A percentile compares a stretch with the other conserved stretches of the same genome.
These are phyloP conservation scores for Aphaenogaster rudis DNA, from an alignment of 1,140 invertebrate species.

Conservation along the genomic window DNA sequence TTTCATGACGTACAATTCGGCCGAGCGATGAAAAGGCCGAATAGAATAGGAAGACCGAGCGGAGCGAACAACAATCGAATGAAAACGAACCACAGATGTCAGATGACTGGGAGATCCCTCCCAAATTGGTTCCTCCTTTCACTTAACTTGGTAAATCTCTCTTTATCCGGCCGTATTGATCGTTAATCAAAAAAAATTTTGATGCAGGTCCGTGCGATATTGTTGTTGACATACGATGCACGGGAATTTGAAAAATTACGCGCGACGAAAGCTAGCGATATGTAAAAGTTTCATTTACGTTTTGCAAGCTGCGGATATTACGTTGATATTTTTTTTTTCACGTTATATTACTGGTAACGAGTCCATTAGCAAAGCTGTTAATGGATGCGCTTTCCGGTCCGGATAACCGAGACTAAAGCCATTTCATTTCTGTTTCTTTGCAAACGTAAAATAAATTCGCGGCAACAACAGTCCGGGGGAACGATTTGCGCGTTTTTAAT, in stretches of 20 bases:
- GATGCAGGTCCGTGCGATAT: not conserved
- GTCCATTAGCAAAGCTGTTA: slow-evolving; percentile 71
- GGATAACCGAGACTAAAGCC: slow-evolving; percentile 64
- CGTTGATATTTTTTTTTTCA: slow-evolving; percentile 44
- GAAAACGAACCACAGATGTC: slow-evolving; percentile 73
- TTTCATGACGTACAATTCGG: slow-evolving; percentile 74
- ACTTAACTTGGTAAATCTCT: slow-evolving; percentile 3
- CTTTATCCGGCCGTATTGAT: slow-evolving; percentile 22
- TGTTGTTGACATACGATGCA: no score
- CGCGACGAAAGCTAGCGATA: not conserved
- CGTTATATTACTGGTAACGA: slow-evolving; percentile 57
- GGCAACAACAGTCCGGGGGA: slow-evolving; percentile 34
- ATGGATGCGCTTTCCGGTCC: slow-evolving; percentile 60
- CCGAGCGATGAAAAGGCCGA: slow-evolving; percentile 71
- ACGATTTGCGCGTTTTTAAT: slow-evolving; percentile 32
- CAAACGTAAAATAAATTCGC: slow-evolving; percentile 57
- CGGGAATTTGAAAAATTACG: slow-evolving; percentile 43
- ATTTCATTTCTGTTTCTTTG: slow-evolving; percentile 51
- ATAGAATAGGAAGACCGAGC: slow-evolving; percentile 51
- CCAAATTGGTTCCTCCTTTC: slow-evolving; percentile 4
- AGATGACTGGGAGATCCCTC: slow-evolving; percentile 51
- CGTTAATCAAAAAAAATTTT: slow-evolving; percentile 20
- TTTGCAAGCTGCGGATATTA: slow-evolving; percentile 54
- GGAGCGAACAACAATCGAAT: slow-evolving; percentile 72
- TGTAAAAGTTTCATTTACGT: slow-evolving; percentile 39